Conservation (phyloP, 2,888 invertebrate species). For the Litoditis marina region DNA sequence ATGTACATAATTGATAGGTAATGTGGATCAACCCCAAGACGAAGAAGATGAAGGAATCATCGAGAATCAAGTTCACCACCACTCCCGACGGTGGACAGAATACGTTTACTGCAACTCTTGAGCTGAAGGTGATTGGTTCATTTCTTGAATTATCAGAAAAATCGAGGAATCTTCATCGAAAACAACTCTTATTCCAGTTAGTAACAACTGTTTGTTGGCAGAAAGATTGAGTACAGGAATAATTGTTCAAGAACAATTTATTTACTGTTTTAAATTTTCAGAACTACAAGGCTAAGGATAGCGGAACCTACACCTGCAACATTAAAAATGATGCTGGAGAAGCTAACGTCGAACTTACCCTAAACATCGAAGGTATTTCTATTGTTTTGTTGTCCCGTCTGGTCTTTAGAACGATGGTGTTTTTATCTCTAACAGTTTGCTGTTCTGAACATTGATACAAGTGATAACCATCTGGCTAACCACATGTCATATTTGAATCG, state of each 20-base stretch:
- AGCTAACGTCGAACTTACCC: conserved; percentile 90
- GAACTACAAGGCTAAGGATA: conserved; percentile 63
- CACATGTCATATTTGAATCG: too few species aligned
- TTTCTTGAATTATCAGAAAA: too few species aligned
- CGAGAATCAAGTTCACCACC: conserved; percentile 60
- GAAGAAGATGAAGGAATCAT: conserved; percentile 63
- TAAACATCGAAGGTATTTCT: conserved; percentile 98
- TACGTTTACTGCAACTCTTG: conserved; percentile 58
- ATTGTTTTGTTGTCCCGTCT: conserved; percentile 3
- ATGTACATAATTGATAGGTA: conserved; percentile 27
- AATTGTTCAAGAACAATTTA: not conserved
- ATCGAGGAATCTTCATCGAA: too few species aligned
- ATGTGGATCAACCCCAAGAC: conserved; percentile 62
- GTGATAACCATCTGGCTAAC: too few species aligned
- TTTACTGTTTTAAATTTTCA: conserved; percentile 38
- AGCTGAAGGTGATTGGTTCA: conserved; percentile 61
- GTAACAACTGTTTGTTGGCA: too few species aligned
- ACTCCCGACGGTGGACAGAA: conserved; percentile 54
- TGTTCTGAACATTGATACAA: not conserved
- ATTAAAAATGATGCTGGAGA: conserved; percentile 94
- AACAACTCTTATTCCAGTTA: too few species aligned
- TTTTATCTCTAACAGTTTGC: not conserved
- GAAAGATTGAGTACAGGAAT: not conserved
- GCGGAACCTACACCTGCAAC: conserved; percentile 92
- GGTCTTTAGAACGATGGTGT: not conserved